Conservation (phyloP, 2,797 vertebrate species). For the Acrossocheilus fasciatus region DNA sequence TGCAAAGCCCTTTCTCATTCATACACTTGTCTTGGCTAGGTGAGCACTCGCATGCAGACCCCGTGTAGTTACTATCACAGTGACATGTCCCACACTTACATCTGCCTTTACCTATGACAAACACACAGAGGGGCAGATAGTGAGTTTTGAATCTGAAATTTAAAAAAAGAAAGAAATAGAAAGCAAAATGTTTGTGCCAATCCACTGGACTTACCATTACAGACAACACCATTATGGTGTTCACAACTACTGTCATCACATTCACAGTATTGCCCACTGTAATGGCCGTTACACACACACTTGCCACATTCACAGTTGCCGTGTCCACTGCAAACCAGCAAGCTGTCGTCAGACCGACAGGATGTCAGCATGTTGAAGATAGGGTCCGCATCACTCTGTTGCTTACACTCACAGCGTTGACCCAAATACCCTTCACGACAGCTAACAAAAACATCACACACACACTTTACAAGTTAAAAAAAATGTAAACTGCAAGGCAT, state of each 20-base stretch:
- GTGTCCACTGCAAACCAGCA: conserved; percentile 72
- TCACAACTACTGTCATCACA: conserved; percentile 77
- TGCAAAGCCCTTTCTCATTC: conserved; percentile 64
- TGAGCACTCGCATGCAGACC: conserved; percentile 75
- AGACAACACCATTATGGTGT: conserved; percentile 68
- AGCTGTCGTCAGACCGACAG: conserved; percentile 62
- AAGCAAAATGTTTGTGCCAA: background rate
- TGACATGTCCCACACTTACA: conserved; percentile 76
- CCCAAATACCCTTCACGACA: conserved; percentile 72
- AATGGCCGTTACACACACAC: conserved; percentile 72
- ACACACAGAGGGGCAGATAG: background rate
- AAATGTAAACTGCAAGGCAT: background rate
- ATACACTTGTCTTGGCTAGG: conserved; percentile 62
- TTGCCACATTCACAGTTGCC: conserved; percentile 79
- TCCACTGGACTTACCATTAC: conserved; percentile 73
- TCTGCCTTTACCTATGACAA: conserved; percentile 69
- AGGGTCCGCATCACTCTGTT: conserved; percentile 59
- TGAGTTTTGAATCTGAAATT: background rate
- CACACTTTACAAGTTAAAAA: background rate
- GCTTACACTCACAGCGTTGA: conserved; percentile 75
- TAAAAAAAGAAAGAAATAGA: background rate
- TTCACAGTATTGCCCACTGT: conserved; percentile 72
- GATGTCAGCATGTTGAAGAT: conserved; percentile 57
- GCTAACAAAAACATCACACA: conserved; percentile 62
- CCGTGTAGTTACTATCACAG: conserved; percentile 66